Conservation (phyloP, 2,888 invertebrate species). For the Octodonta nipae region DNA sequence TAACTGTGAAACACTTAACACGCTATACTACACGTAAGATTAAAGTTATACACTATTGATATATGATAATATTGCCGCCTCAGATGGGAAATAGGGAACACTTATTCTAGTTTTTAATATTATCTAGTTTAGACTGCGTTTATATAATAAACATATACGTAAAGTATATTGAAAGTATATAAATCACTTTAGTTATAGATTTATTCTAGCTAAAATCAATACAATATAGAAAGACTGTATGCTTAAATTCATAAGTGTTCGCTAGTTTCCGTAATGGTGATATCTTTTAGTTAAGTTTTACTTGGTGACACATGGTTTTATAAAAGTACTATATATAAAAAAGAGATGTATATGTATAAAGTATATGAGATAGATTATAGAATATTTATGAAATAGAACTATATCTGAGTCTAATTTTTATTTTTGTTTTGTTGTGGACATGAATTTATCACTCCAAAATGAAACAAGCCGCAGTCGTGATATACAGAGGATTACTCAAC, state of each 20-base stretch:
- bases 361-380: slow-evolving; percentile 35
- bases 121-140: slow-evolving; percentile 29
- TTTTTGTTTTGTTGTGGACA: slow-evolving; percentile 19
- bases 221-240: slow-evolving; percentile 34
- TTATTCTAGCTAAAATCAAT: slow-evolving; percentile 23
- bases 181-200: slow-evolving; percentile 28
- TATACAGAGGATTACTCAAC: slow-evolving; percentile 16
- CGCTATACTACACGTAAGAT: slow-evolving; percentile 31
- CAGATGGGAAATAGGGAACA: slow-evolving; percentile 22
- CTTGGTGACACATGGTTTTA: slow-evolving; percentile 38
- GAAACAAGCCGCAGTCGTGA: slow-evolving; percentile 15
- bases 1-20: slow-evolving; percentile 21
- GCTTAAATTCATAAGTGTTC: slow-evolving; percentile 25
- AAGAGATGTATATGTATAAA: slow-evolving; percentile 39
- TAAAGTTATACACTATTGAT: slow-evolving; percentile 31
- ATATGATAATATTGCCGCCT: slow-evolving; percentile 21
- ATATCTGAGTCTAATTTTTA: slow-evolving; percentile 25
- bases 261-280: slow-evolving; percentile 28
- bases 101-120: slow-evolving; percentile 21
- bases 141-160: no score
- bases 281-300: slow-evolving; percentile 31
- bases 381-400: slow-evolving; percentile 35
- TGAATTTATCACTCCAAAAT: slow-evolving; percentile 15
- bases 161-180: no score
- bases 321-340: slow-evolving; percentile 34